Percentiles rank a stretch among this genome's conserved stretches.
phyloP scores from a whole-genome alignment of 2,113 vertebrate species.

The Pelecanoides urinatrix region DNA sequence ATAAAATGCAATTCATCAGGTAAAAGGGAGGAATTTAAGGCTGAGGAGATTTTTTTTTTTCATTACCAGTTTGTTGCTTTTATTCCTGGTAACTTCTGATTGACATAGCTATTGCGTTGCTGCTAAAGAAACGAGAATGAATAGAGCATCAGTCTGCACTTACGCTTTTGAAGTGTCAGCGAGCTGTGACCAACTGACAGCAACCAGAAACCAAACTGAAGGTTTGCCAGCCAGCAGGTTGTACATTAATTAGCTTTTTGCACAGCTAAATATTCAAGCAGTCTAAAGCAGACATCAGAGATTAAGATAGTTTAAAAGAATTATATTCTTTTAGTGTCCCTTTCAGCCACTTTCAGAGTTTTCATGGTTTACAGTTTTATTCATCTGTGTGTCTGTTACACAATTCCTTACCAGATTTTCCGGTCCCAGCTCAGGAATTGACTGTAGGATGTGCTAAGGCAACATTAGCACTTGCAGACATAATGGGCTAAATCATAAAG shows the following conservation, averaged over 20 bases:
- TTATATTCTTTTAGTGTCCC: neutral
- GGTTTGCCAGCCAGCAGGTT: constrained; percentile 1
- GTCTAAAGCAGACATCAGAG: neutral
- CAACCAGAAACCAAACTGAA: neutral
- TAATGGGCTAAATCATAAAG: neutral
- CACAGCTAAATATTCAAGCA: constrained; percentile 42
- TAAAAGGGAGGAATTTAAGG: constrained; percentile 26
- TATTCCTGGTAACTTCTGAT: constrained; percentile 43
- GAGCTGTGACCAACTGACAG: constrained; percentile 45
- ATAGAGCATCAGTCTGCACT: neutral
- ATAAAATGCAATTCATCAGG: neutral
- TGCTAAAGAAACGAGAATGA: constrained; percentile 33
- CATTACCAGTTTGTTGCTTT: constrained; percentile 3
- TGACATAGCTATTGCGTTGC: neutral
- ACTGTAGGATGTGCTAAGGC: neutral
- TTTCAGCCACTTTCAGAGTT: neutral
- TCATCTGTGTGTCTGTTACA: neutral
- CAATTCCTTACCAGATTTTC: neutral
- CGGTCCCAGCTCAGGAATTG: neutral
- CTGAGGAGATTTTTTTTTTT: neutral
- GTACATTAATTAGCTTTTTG: neutral
- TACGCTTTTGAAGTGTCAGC: neutral
- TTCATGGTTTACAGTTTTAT: neutral
- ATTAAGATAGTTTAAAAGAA: neutral
- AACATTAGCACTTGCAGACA: neutral